Percentiles rank a stretch among this genome's conserved stretches.
phyloP scores from a whole-genome alignment of 2,113 vertebrate species.

The Tor tambroides region DNA sequence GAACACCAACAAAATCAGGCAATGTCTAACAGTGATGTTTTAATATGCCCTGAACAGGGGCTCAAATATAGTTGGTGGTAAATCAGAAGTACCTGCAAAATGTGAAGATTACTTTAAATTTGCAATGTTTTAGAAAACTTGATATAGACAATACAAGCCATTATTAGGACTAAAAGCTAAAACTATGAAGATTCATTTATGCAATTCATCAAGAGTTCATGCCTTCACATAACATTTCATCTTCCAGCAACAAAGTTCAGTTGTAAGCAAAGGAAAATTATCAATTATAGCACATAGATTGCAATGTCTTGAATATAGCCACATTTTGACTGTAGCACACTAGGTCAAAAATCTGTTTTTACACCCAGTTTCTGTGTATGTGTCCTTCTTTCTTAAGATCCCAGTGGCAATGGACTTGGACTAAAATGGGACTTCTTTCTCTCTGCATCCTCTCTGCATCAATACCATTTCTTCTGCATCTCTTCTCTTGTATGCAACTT shows the following conservation, averaged over 20 bases:
- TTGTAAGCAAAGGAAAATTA: background rate
- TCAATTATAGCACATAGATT: background rate
- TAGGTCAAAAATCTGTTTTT: background rate
- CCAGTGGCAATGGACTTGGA: slow-evolving; percentile 54
- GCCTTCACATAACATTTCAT: background rate
- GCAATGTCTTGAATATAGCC: background rate
- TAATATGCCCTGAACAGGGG: background rate
- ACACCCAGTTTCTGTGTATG: slow-evolving; percentile 26
- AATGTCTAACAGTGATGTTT: background rate
- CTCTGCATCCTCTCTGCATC: slow-evolving; percentile 57
- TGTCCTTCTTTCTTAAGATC: slow-evolving; percentile 54
- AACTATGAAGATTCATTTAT: background rate
- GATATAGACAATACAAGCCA: background rate
- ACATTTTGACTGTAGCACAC: background rate
- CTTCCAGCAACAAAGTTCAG: background rate
- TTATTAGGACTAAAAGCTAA: background rate
- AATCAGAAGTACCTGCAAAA: background rate
- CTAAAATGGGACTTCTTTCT: slow-evolving; percentile 61
- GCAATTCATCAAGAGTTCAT: too few relatives aligned
- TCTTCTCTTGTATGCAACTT: slow-evolving; percentile 63
- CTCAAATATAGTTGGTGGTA: background rate
- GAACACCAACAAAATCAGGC: background rate
- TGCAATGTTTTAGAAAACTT: background rate
- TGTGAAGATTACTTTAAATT: background rate
- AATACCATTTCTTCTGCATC: slow-evolving; percentile 51